These are phyloP conservation scores for Melanotaenia duboulayi DNA, from an alignment of 2,113 vertebrate genomes.

Conservation along the genomic window DNA sequence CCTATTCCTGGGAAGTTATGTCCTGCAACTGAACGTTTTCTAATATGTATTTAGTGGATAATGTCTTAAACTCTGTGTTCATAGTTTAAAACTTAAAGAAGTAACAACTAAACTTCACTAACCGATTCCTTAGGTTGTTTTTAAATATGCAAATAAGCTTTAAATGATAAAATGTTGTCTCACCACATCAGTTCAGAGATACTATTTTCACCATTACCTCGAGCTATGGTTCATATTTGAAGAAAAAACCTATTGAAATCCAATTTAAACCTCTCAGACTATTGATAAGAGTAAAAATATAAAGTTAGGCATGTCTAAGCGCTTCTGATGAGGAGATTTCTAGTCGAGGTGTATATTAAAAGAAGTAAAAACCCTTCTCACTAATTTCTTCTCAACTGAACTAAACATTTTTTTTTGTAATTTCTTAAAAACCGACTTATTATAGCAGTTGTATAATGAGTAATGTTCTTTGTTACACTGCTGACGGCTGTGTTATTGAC, in stretches of 20 bases:
- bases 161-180: background rate
- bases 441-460: constrained; percentile 4
- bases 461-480: background rate
- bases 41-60: background rate
- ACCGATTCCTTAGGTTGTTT: no score
- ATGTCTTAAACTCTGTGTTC: background rate
- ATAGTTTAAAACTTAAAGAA: background rate
- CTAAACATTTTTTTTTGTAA: no score
- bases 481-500: constrained; percentile 13
- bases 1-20: constrained; percentile 57
- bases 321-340: no score
- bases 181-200: background rate
- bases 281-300: background rate
- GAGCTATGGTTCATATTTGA: no score
- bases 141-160: no score
- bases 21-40: constrained; percentile 46
- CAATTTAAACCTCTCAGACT: background rate
- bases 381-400: background rate
- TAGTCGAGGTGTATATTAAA: no score
- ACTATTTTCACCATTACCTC: background rate
- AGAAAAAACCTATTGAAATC: no score
- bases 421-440: background rate
- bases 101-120: no score
- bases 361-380: no score
- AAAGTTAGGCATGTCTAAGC: background rate